These are phyloP conservation scores for Ceyx melanurus DNA, from an alignment of 2,113 vertebrate species.

Conservation along the genomic window DNA sequence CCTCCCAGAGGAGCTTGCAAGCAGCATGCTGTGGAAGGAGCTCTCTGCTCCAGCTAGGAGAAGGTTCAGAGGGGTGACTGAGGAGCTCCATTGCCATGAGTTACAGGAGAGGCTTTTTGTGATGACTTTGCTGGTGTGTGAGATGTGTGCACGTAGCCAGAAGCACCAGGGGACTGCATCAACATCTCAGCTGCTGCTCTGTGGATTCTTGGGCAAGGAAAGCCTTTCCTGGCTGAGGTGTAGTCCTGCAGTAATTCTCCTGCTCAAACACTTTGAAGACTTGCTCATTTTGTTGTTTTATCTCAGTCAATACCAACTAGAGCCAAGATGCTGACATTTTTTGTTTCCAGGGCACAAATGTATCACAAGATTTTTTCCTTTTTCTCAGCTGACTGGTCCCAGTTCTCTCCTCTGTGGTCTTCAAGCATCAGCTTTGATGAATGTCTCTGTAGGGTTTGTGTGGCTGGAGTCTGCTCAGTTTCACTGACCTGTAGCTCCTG, in stretches of 20 bases:
- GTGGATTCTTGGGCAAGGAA: background rate
- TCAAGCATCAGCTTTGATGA: background rate
- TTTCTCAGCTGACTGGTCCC: background rate
- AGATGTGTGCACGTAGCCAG: background rate
- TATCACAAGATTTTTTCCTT: background rate
- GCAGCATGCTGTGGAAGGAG: background rate
- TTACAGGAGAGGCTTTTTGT: background rate
- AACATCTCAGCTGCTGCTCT: background rate
- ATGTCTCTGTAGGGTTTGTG: background rate
- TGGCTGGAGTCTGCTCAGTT: background rate
- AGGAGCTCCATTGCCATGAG: background rate
- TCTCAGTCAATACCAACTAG: too few relatives aligned
- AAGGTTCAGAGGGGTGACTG: background rate
- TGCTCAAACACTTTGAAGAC: background rate
- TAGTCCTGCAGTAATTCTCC: background rate
- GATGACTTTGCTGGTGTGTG: background rate
- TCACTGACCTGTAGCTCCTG: background rate
- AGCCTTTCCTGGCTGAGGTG: background rate
- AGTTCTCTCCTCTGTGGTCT: background rate
- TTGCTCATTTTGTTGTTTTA: too few relatives aligned
- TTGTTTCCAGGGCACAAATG: too few relatives aligned
- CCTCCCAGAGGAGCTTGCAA: constrained; percentile 21
- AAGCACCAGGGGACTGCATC: background rate
- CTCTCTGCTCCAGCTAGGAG: background rate
- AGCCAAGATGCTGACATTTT: too few relatives aligned